These are phyloP conservation scores for Limnephilus lunatus DNA, from an alignment of 2,888 invertebrate genomes.

Conservation along the genomic window DNA sequence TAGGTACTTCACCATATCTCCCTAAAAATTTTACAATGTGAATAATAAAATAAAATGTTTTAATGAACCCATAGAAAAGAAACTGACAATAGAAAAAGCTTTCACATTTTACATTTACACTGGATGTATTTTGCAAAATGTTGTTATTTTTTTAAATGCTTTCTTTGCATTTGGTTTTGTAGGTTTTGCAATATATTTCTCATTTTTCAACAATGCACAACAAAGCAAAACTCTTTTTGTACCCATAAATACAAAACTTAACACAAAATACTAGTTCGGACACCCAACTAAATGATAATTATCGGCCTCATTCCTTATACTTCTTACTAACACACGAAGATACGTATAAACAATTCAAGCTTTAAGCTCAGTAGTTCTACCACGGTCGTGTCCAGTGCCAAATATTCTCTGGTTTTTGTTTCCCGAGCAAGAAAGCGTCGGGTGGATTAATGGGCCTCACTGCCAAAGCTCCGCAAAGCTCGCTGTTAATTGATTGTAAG, in stretches of 20 bases:
- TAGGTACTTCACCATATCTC: no score
- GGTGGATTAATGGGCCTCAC: conserved; percentile 49
- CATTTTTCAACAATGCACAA: neutral
- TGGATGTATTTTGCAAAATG: no score
- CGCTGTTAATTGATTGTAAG: conserved; percentile 62
- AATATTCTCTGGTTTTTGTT: conserved; percentile 23
- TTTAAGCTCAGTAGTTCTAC: neutral
- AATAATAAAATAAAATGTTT: neutral
- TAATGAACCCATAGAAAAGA: no score
- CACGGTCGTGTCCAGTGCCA: neutral
- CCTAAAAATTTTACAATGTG: neutral
- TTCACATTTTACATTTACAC: no score
- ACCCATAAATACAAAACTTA: neutral
- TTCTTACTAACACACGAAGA: neutral
- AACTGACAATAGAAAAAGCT: no score
- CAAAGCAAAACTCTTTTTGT: neutral
- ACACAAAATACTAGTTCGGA: neutral
- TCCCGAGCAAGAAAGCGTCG: conserved; percentile 29
- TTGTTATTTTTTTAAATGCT: no score
- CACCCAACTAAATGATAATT: neutral
- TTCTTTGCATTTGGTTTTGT: no score
- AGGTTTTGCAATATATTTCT: neutral
- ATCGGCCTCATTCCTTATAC: neutral
- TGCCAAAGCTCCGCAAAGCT: conserved; percentile 49
- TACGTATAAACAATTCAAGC: neutral